Conservation (phyloP, 1,140 invertebrate species). For the Apis mellifera region DNA sequence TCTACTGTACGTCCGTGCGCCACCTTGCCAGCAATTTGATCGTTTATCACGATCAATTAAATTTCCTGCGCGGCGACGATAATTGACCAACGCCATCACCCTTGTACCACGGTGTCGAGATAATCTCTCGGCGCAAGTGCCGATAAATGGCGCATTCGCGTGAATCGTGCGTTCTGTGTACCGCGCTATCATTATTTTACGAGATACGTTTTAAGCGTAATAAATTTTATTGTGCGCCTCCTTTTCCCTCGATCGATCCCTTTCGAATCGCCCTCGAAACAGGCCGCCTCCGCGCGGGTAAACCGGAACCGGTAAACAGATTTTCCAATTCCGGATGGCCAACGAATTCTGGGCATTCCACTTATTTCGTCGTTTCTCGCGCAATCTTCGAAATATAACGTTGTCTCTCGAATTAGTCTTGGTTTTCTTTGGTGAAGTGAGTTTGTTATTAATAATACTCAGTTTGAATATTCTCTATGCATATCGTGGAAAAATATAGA, state of each 20-base stretch:
- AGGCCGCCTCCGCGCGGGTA: conserved; percentile 20
- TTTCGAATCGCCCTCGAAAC: conserved; percentile 34
- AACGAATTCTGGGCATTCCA: conserved; percentile 38
- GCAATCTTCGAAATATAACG: too few species aligned
- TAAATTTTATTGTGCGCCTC: conserved; percentile 63
- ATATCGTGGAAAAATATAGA: too few species aligned
- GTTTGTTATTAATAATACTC: too few species aligned
- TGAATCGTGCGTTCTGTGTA: conserved; percentile 62
- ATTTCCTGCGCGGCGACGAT: conserved; percentile 64
- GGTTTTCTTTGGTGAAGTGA: too few species aligned
- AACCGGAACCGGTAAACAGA: conserved; percentile 47
- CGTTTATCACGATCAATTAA: conserved; percentile 69
- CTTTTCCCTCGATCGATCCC: conserved; percentile 22
- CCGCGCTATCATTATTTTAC: conserved; percentile 67
- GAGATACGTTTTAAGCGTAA: conserved; percentile 65
- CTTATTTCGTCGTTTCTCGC: background rate
- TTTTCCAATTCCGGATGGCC: conserved; percentile 46
- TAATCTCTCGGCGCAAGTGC: conserved; percentile 63
- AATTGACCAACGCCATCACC: conserved; percentile 68
- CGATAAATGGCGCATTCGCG: conserved; percentile 68
- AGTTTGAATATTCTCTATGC: too few species aligned
- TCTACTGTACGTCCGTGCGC: background rate
- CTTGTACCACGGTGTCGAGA: conserved; percentile 58
- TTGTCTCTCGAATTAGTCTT: too few species aligned
- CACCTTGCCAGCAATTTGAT: conserved; percentile 59